A percentile compares a stretch with the other conserved stretches of the same genome.
Conservation (phyloP, 2,888 invertebrate genomes). For the Hirtodrosophila trivittata region DNA sequence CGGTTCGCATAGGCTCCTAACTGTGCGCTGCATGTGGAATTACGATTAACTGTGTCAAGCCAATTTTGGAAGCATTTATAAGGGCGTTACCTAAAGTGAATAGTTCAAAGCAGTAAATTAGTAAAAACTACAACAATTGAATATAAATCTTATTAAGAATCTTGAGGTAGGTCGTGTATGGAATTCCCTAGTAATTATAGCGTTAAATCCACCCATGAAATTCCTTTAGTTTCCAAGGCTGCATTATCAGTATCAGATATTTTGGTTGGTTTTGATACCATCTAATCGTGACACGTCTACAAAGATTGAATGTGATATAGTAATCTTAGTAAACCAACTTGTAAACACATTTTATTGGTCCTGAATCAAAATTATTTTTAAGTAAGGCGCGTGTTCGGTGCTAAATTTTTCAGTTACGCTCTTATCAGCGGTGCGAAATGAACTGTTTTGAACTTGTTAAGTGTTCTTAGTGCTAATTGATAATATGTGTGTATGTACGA, state of each 20-base stretch:
- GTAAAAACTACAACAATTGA: neutral
- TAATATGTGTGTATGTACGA: conserved; percentile 51
- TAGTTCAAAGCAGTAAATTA: conserved; percentile 1
- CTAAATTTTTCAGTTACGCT: conserved; percentile 9
- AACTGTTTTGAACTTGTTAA: conserved; percentile 64
- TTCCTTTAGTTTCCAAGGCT: conserved; percentile 16
- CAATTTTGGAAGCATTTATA: conserved; percentile 40
- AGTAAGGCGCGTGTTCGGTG: conserved; percentile 42
- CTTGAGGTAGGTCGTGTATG: conserved; percentile 53
- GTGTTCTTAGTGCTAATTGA: conserved; percentile 63
- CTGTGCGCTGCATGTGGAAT: conserved; percentile 23
- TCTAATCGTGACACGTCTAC: conserved; percentile 30
- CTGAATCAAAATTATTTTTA: conserved; percentile 33
- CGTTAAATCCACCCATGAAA: too few relatives aligned
- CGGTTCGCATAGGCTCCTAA: conserved; percentile 46
- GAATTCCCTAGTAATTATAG: neutral
- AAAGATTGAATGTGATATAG: too few relatives aligned
- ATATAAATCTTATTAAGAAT: neutral
- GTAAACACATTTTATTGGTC: conserved; percentile 9
- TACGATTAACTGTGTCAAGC: conserved; percentile 52
- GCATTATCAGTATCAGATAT: neutral
- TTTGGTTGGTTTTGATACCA: too few relatives aligned
- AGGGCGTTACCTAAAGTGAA: conserved; percentile 31
- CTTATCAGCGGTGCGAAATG: conserved; percentile 50
- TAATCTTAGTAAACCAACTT: neutral